Conservation (phyloP, 2,888 invertebrate species). For the Rutpela maculata region DNA sequence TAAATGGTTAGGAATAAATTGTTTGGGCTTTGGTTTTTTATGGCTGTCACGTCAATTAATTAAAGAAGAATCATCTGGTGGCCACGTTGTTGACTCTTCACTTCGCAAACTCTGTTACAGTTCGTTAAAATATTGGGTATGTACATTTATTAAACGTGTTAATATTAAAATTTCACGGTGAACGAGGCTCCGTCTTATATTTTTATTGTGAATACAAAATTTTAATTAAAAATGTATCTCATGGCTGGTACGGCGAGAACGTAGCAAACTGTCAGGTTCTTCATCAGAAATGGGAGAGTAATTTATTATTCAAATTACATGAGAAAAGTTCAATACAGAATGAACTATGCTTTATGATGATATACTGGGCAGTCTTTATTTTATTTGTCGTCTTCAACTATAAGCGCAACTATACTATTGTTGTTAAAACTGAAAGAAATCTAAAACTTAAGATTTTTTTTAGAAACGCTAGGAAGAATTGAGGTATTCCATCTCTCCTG, state of each 20-base stretch:
- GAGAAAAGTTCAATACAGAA: no score
- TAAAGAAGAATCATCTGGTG: background rate
- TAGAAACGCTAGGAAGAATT: no score
- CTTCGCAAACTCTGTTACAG: background rate
- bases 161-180: background rate
- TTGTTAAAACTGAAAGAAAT: no score
- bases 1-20: slow-evolving; percentile 10
- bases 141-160: background rate
- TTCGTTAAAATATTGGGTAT: background rate
- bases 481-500: no score
- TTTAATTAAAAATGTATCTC: no score
- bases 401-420: no score
- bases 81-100: background rate
- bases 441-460: no score
- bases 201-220: no score
- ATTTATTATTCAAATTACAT: slow-evolving; percentile 8
- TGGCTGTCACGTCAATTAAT: slow-evolving; percentile 15
- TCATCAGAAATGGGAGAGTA: background rate
- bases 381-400: no score
- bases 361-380: no score
- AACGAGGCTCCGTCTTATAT: no score
- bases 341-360: no score
- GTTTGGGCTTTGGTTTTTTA: background rate
- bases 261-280: slow-evolving; percentile 18
- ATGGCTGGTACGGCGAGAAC: background rate